Evolutionary conservation across 2,113 vertebrate genomes (phyloP), one percentile per base, ranked within the genome.

Genomic region (Xiphias gladius): DNA sequence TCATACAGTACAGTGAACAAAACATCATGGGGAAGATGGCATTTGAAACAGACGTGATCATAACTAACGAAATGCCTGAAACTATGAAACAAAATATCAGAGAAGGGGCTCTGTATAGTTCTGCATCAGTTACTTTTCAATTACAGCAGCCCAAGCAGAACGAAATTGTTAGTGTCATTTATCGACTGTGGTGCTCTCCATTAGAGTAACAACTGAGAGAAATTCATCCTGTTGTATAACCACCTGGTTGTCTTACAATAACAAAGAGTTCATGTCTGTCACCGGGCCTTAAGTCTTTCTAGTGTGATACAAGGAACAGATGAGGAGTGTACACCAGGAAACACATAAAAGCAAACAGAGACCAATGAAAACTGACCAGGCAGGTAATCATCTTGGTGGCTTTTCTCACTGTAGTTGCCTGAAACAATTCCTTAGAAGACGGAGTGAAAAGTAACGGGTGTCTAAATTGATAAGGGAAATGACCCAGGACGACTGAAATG

Each of bases 101-200:
- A 87, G 82, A 84, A 77, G 91, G 91, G 92, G 77, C 82, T 93
- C 88, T 91, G 91, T 91, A 93, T 94, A 95, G 95, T 96, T 97
- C 96, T 96, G 96, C 96, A 95, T 97, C 96, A 95, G 94, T 96
- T 96, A 95, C 95, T 97, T 97, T 97, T 97, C 97, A 97, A 98
- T 98, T 97, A 97, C 92, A 92, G 94, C 94, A 95, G 95, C 95
- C 93, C 95, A 96, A 96, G 96, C 96, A 96, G 96, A 97, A 97
- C 96, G 69, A 94, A 96, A 96, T 96, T 96, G 95, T 96, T 97
- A 94, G 95, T 96, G 95, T 96, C 94, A 94, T 95, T 96, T 97
- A 97, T 97, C 95, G 95, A 97, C 96, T 97, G 95, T 94, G 94
- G 94, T 95, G 92, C 95, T 95, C 95, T 96, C 95, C 94, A 96